Percentiles rank a stretch among this genome's conserved stretches.
These are phyloP conservation scores for Dendrocopos noguchii DNA, from an alignment of 2,113 vertebrate genomes.

Conservation along the genomic window DNA sequence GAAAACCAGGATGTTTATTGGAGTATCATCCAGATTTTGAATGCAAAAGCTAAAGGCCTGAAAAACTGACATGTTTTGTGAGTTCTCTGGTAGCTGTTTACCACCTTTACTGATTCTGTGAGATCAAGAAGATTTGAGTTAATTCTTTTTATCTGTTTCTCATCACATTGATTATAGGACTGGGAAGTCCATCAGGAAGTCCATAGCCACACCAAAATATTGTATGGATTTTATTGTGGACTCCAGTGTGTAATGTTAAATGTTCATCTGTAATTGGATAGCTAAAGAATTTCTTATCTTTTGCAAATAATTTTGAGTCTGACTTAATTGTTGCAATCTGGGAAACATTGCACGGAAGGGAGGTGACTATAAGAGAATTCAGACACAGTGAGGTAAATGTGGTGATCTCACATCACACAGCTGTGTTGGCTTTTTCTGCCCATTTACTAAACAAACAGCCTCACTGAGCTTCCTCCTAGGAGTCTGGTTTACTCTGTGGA, in stretches of 20 bases:
- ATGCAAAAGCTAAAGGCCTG: not conserved
- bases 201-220: not conserved
- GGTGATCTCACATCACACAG: slow-evolving; percentile 53
- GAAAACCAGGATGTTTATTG: not conserved
- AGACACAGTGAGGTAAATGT: slow-evolving; percentile 54
- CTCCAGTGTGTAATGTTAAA: not conserved
- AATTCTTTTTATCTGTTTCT: not conserved
- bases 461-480: not conserved
- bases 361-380: slow-evolving; percentile 43
- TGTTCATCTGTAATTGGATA: not conserved
- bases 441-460: not conserved
- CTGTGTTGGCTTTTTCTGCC: slow-evolving; percentile 58
- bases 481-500: not conserved
- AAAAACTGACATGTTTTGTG: not conserved
- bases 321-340: slow-evolving; percentile 8
- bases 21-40: not conserved
- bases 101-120: not conserved
- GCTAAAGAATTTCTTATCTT: not conserved
- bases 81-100: not conserved
- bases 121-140: not conserved
- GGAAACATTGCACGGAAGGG: slow-evolving; percentile 37
- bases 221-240: not conserved
- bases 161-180: not conserved
- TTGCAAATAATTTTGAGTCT: not conserved
- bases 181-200: not conserved